Conservation (phyloP, 2,797 vertebrate genomes). For the Stomatorhinus walkeri region DNA sequence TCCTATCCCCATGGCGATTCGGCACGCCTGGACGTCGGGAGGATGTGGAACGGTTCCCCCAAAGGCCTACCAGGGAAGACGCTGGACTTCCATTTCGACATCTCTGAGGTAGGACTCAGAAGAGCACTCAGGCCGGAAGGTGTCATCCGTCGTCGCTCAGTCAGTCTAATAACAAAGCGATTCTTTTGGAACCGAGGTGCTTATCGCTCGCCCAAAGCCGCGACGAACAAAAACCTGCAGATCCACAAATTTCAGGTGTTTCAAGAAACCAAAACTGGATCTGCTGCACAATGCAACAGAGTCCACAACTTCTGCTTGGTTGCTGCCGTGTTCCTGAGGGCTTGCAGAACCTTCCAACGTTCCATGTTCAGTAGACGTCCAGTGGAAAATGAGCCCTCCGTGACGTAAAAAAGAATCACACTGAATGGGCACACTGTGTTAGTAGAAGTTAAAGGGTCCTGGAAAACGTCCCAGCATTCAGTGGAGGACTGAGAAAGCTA, state of each 20-base stretch:
- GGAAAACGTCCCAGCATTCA: constrained; percentile 4
- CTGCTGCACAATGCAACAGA: neutral
- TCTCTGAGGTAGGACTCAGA: constrained; percentile 76
- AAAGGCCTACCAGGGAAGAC: constrained; percentile 97
- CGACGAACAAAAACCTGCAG: neutral
- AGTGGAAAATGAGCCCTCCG: neutral
- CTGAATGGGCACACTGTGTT: neutral
- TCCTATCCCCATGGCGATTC: constrained; percentile 80
- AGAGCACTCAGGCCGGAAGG: neutral
- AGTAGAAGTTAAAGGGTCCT: neutral
- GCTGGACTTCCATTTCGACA: constrained; percentile 95
- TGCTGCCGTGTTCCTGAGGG: neutral
- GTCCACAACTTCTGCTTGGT: neutral
- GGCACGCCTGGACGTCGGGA: constrained; percentile 88
- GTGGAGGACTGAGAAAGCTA: neutral
- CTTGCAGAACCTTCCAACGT: neutral
- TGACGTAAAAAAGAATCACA: neutral
- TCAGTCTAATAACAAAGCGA: neutral
- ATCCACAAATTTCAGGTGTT: neutral
- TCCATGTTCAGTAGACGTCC: neutral
- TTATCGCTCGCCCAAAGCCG: too few relatives aligned
- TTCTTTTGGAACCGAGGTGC: neutral
- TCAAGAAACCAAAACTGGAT: neutral
- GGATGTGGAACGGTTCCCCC: constrained; percentile 87
- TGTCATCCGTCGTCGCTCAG: neutral